A percentile compares a stretch with the other conserved stretches of the same genome.
Evolutionary conservation across 1,140 invertebrate species (phyloP).

Genomic region (Gonioctena quinquepunctata): DNA sequence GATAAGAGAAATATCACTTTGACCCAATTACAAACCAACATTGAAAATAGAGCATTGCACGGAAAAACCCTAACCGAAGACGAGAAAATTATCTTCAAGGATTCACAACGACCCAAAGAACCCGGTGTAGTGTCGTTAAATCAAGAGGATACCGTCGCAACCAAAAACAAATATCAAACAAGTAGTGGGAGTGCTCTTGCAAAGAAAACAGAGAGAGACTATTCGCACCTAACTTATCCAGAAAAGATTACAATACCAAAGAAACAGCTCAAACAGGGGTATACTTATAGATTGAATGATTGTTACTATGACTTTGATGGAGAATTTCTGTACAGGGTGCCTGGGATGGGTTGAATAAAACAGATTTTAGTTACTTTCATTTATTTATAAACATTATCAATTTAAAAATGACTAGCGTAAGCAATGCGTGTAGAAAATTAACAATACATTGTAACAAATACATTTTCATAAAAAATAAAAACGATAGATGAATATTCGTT

Average conservation of each 20-base stretch:
- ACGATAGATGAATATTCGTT: no score
- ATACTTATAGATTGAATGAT: slow-evolving; percentile 72
- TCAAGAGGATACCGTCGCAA: not conserved
- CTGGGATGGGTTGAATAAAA: slow-evolving; percentile 60
- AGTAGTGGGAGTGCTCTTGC: slow-evolving; percentile 9
- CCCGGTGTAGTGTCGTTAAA: not conserved
- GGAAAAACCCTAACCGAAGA: slow-evolving; percentile 24
- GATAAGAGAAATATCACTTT: slow-evolving; percentile 49
- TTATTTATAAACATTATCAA: slow-evolving; percentile 14
- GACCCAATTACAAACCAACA: slow-evolving; percentile 43
- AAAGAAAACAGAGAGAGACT: slow-evolving; percentile 32
- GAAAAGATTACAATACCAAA: slow-evolving; percentile 69
- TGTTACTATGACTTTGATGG: slow-evolving; percentile 79
- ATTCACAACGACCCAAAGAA: not conserved
- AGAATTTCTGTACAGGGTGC: slow-evolving; percentile 73
- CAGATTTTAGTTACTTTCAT: not conserved
- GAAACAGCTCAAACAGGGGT: slow-evolving; percentile 61
- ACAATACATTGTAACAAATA: slow-evolving; percentile 1
- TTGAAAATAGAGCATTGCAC: slow-evolving; percentile 39
- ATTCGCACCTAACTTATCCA: slow-evolving; percentile 56
- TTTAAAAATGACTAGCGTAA: slow-evolving; percentile 22
- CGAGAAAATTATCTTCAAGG: slow-evolving; percentile 26
- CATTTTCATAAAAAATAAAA: not conserved
- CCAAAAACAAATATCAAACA: slow-evolving; percentile 19
- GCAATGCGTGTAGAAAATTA: slow-evolving; percentile 2